Percentiles rank a stretch among this genome's conserved stretches.
Evolutionary conservation across 2,797 vertebrate genomes (phyloP).

Genomic region (Parauchenoglanis punctatus): DNA sequence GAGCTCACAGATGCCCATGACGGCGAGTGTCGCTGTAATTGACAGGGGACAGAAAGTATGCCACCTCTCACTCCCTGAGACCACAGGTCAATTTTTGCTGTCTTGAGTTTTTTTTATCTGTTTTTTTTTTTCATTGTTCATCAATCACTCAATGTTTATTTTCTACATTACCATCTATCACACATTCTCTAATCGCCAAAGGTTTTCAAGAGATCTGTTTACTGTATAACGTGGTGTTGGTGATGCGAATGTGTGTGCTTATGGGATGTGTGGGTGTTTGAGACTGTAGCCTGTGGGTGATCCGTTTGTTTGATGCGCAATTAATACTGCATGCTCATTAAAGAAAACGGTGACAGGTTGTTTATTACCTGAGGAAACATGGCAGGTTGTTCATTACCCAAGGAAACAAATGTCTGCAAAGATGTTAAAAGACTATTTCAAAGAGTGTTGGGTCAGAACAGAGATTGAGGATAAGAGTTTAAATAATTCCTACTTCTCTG

Average conservation of each 20-base stretch:
- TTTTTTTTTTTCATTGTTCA: neutral
- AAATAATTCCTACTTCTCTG: neutral
- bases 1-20: no score
- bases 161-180: neutral
- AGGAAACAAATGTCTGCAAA: neutral
- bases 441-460: neutral
- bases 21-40: no score
- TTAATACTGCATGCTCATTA: slow-evolving; percentile 62
- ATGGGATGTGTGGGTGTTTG: slow-evolving; percentile 21
- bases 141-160: neutral
- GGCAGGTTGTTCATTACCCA: slow-evolving; percentile 3
- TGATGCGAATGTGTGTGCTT: slow-evolving; percentile 9
- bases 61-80: no score
- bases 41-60: no score
- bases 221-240: slow-evolving; percentile 4
- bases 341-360: slow-evolving; percentile 51
- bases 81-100: no score
- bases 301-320: slow-evolving; percentile 56
- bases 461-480: no score
- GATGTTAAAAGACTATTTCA: neutral
- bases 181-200: neutral
- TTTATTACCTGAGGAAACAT: slow-evolving; percentile 49
- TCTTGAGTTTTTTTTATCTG: neutral
- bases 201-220: slow-evolving; percentile 14
- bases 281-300: slow-evolving; percentile 42